phyloP scores from a whole-genome alignment of 2,888 invertebrate genomes.

The Hyposoter didymator region DNA sequence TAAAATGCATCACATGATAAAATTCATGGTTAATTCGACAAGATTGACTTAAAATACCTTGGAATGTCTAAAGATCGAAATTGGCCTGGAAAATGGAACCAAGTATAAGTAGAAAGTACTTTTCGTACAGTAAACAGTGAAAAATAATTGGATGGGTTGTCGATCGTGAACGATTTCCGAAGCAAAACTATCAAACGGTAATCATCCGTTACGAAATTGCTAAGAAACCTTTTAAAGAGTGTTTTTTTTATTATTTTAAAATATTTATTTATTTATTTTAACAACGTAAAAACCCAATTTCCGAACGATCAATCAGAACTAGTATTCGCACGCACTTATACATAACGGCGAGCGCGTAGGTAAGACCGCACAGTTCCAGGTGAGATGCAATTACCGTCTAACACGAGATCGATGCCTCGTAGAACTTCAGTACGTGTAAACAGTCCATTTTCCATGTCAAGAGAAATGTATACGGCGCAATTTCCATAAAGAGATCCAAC shows the following conservation, averaged over 20 bases:
- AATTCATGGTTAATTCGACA: not conserved
- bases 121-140: not conserved
- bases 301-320: not conserved
- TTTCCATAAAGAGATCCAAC: not conserved
- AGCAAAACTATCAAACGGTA: not conserved
- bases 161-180: not conserved
- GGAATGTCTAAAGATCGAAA: not conserved
- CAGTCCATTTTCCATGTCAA: not conserved
- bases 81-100: not conserved
- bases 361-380: not conserved
- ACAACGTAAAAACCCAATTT: not conserved
- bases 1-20: not conserved
- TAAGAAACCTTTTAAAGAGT: not conserved
- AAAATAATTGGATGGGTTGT: not conserved
- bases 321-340: not conserved
- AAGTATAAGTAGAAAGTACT: not conserved
- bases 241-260: not conserved
- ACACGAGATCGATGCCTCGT: not conserved
- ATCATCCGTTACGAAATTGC: not conserved
- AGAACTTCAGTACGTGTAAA: not conserved
- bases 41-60: not conserved
- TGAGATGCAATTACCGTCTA: slow-evolving; percentile 12
- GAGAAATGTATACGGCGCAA: not conserved
- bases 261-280: not conserved
- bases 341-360: not conserved